A percentile compares a stretch with the other conserved stretches of the same genome.
Evolutionary conservation across 2,888 invertebrate genomes (phyloP).

Genomic region (Calameuta filiformis): DNA sequence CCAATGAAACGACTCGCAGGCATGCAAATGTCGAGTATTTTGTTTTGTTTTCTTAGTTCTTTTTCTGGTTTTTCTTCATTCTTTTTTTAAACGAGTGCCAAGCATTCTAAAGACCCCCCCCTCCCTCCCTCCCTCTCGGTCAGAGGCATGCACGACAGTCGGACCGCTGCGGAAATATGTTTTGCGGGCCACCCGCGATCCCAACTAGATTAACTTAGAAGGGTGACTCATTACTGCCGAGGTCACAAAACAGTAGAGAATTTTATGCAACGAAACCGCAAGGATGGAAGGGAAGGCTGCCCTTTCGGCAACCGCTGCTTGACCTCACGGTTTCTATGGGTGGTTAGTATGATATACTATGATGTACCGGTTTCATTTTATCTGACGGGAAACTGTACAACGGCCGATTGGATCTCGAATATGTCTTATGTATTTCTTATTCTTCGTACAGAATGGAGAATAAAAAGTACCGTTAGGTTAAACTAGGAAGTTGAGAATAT

Average conservation of each 20-base stretch:
- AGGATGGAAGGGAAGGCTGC: conserved; percentile 13
- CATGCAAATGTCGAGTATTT: not conserved
- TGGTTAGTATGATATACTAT: not conserved
- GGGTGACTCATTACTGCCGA: conserved; percentile 36
- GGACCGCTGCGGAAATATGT: not conserved
- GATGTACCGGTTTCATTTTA: not conserved
- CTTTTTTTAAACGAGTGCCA: not conserved
- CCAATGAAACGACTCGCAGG: not conserved
- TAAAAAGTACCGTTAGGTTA: not conserved
- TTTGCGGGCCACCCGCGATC: not conserved
- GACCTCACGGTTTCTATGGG: conserved; percentile 21
- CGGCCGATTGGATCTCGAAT: not conserved
- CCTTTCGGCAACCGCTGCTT: conserved; percentile 28
- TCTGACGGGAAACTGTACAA: not conserved
- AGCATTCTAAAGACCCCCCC: not conserved
- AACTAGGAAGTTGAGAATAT: not conserved
- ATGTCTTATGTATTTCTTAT: not conserved
- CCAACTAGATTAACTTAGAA: not conserved
- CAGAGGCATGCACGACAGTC: not conserved
- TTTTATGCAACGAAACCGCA: conserved; percentile 26
- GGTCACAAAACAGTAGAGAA: conserved; percentile 27
- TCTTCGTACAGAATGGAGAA: not conserved
- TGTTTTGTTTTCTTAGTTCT: not conserved
- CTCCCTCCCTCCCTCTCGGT: not conserved
- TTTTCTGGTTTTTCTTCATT: not conserved